These are phyloP conservation scores for Mylabris sibirica DNA, from an alignment of 2,888 invertebrate species.

Conservation along the genomic window DNA sequence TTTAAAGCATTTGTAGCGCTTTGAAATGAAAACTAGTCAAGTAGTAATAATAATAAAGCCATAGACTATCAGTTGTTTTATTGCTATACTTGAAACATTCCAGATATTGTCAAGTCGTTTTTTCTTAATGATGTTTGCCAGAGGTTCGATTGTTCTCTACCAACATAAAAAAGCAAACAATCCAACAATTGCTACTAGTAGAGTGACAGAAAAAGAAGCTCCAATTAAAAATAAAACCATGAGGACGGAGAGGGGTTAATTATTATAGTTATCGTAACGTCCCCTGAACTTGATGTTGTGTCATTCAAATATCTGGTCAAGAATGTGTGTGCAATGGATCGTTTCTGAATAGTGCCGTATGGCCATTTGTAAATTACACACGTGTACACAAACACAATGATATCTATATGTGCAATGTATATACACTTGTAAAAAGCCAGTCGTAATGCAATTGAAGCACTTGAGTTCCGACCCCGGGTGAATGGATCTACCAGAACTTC, in stretches of 20 bases:
- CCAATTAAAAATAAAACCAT: not conserved
- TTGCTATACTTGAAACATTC: constrained; percentile 16
- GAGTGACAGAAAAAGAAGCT: not conserved
- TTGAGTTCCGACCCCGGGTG: constrained; percentile 43
- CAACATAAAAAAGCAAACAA: constrained; percentile 13
- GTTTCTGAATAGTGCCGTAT: constrained; percentile 25
- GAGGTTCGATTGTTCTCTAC: constrained; percentile 2
- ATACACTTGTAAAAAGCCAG: constrained; percentile 45
- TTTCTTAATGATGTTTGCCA: constrained; percentile 24
- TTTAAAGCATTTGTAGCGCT: not conserved
- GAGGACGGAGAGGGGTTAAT: not conserved
- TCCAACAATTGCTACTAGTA: not conserved
- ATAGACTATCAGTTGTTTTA: constrained; percentile 8
- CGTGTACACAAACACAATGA: constrained; percentile 35
- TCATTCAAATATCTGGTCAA: constrained; percentile 27
- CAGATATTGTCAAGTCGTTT: constrained; percentile 15
- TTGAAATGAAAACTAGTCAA: not conserved
- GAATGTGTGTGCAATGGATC: constrained; percentile 24
- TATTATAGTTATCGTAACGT: not conserved
- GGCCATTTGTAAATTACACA: constrained; percentile 15
- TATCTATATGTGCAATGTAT: not conserved
- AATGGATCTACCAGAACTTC: constrained; percentile 45
- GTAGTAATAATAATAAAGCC: constrained; percentile 7
- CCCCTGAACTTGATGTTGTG: constrained; percentile 14
- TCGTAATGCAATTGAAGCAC: constrained; percentile 51